Percentiles rank a stretch among this genome's conserved stretches.
Evolutionary conservation across 2,797 vertebrate species (phyloP).

Genomic region (Poecilia wingei): DNA sequence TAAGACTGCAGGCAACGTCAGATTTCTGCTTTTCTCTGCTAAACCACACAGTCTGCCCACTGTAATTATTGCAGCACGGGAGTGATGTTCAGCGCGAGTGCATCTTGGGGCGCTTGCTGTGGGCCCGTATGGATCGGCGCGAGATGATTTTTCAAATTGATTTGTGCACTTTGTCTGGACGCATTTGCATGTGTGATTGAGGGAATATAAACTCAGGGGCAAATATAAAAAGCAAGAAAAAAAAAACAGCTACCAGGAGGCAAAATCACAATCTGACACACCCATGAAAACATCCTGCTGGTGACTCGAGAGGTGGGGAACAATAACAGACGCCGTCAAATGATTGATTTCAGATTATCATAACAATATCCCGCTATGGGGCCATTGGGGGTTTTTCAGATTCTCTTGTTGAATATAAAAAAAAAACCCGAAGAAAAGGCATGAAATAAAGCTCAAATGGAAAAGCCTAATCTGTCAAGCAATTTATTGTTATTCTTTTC

Average conservation of each 20-base stretch:
- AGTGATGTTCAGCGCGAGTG: conserved; percentile 23
- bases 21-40: conserved; percentile 48
- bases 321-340: conserved; percentile 29
- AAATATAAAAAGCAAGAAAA: conserved; percentile 27
- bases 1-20: conserved; percentile 60
- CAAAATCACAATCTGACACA: conserved; percentile 39
- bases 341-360: conserved; percentile 52
- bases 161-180: conserved; percentile 11
- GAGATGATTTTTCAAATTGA: conserved; percentile 43
- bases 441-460: conserved; percentile 18
- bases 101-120: conserved; percentile 34
- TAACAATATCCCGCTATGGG: conserved; percentile 27
- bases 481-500: conserved; percentile 12
- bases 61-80: conserved; percentile 57
- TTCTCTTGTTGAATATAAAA: conserved; percentile 29
- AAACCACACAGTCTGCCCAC: conserved; percentile 46
- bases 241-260: conserved; percentile 35
- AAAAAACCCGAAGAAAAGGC: conserved; percentile 6
- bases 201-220: conserved; percentile 14
- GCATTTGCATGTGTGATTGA: conserved; percentile 33
- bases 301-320: conserved; percentile 2
- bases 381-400: conserved; percentile 27
- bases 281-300: conserved; percentile 33
- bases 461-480: conserved; percentile 26
- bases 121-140: conserved; percentile 27